Base-by-base conservation (phyloP, 2,888 invertebrate genomes). In the Crepidodera aurea region DNA sequence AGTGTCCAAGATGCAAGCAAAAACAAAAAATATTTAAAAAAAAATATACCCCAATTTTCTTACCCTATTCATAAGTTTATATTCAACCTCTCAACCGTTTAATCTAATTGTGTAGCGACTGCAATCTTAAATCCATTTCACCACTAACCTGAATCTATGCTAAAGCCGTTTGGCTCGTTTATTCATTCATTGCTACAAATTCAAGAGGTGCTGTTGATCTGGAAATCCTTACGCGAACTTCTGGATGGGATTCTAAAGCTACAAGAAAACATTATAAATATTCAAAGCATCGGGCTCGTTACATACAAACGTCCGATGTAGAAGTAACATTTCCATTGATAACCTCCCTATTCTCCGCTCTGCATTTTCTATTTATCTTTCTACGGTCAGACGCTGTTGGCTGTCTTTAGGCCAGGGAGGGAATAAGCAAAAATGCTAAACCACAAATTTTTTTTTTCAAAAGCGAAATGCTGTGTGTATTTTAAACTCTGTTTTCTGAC, bases 291-390 rank as follows among this genome's bases (percentile, higher is more conserved):
- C 42, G 18, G 42, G 19, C 42, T 42, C 42, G 42, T 42, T 42
- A 42, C 42, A 42, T 42, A 42, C 18, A 42, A 42, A 42, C 42
- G 42, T 42, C 42, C 42, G 42, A 42, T n/a, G 19, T 42, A 16
- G 42, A 42, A 42, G 42, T 42, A 16, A 42, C 42, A 42, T 42
- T 42, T 42, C 42, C 42, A 42, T 42, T 42, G 42, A 42, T 42
- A 42, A 42, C 42, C 42, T 42, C 42, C 39, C 39, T 12, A 39
- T 39, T 39, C 12, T 8, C 39, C 4, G 15, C 18, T 42, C 42
- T 42, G 13, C 18, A 19, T 42, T 42, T 42, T 42, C 42, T 42
- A 42, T 42, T 42, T 42, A 42, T 42, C 42, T 42, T 15, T 10
- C 42, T 16, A 42, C 42, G 42, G 42, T 42, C 42, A 42, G 42